Base-by-base conservation (phyloP, 2,888 invertebrate genomes). In the Teleiodes luculella region DNA sequence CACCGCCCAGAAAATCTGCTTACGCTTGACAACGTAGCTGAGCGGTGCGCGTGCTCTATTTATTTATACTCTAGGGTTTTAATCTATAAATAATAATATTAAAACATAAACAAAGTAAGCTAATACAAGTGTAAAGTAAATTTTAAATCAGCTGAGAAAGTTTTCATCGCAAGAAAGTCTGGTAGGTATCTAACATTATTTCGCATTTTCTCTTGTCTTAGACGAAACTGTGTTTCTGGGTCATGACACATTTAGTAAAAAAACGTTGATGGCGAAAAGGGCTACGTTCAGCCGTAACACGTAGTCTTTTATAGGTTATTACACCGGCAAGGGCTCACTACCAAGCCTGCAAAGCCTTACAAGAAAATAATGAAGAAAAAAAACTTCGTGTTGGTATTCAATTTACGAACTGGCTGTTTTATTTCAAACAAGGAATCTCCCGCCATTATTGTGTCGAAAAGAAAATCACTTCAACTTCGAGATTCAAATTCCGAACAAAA, bases 401-500 rank as follows among this genome's bases (percentile, higher is more conserved):
- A 43, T 43, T 20, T 16, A 18, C 39, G 28, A 28, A 43, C 48
- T 35, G 48, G 48, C 48, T 33, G 35, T 13, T 37, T 24, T 7
- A 35, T 35, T 30, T 11, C 31, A 13, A 16, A 35, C 11, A 36
- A 35, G 33, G 35, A 48, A 48, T 30, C 33, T 47, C 50, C 50
- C 28, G 37, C 50, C 30, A 50, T 30, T n/a, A n/a, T n/a, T 39
- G 37, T 30, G 28, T 28, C 24, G 28, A 54, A 53, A 49, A 52
- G 53, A 46, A 52, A 45, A 52, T 14, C 52, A 50, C 47, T 41
- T 18, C 18, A 18, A 41, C 3, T 52, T 56, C 46, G 51, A 60
- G 43, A 59, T 62, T 60, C 57, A 55, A 62, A 62, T 56, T 55
- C 54, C 54, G 57, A 58, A 57, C 53, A 55, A 55, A 57, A 47